Evolutionary conservation across 2,888 invertebrate species (phyloP), one percentile per base, ranked within the genome.

Genomic region (Drosophila formosana): DNA sequence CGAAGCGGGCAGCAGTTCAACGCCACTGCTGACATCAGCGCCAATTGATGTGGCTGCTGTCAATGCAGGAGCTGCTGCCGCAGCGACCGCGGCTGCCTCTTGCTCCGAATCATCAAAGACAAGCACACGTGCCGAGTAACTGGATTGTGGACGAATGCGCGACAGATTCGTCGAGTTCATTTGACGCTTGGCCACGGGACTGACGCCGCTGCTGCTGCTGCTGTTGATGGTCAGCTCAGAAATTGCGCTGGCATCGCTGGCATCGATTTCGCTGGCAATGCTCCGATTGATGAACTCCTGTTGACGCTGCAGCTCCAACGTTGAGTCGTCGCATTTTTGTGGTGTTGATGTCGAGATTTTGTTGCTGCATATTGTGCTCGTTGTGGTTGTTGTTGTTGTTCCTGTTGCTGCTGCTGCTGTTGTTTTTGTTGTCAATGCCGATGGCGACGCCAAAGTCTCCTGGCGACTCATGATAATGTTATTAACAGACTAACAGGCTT

Each of bases 81-180:
- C 49, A 0, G 64, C 66, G 6, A 49, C 39, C 4, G 37, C 49
- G 13, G 64, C 64, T 60, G 61, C 57, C 61, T 95, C 95, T 65
- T 94, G 93, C 90, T 95, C 95, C 56, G 94, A 94, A 92, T 96
- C 96, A 92, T 96, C 96, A 91, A 96, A 96, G 84, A 95, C 94
- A 85, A 96, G 94, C 80, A 96, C 96, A 91, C 96, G 94, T 60
- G 96, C 96, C 73, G 96, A 96, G 92, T 96, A 94, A 65, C 94
- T 94, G 85, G 94, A 94, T 90, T 94, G 94, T 72, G 94, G 94
- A 91, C 92, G 89, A 63, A 84, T 87, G 11, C 90, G 89, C n/a
- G 91, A 74, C 9, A 80, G 18, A 71, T 78, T 84, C 11, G 74
- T 79, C 0, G 89, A 81, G 75, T 65, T 90, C 49, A 91, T 39